Evolutionary conservation across 2,797 vertebrate species (phyloP).

Genomic region (Babyrousa celebensis): DNA sequence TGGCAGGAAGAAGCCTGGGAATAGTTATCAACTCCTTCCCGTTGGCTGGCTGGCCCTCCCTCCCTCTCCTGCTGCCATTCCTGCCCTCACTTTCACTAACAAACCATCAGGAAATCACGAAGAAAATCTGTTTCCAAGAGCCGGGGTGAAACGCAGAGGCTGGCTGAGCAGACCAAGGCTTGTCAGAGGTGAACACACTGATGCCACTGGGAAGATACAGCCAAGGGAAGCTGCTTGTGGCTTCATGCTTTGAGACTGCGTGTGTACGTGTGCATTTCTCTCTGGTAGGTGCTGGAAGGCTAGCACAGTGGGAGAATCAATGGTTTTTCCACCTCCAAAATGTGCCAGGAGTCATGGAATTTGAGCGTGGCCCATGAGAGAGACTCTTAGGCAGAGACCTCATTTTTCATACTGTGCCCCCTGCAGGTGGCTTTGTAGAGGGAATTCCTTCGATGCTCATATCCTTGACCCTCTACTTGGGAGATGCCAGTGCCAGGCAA

Average conservation of each 20-base stretch:
- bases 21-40: background rate
- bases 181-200: background rate
- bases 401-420: background rate
- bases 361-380: background rate
- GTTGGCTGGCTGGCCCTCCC: background rate
- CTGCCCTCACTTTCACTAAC: background rate
- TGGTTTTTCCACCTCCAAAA: background rate
- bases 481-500: background rate
- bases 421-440: background rate
- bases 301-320: background rate
- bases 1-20: background rate
- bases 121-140: background rate
- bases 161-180: background rate
- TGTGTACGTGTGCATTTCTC: background rate
- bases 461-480: background rate
- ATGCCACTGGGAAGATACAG: background rate
- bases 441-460: background rate
- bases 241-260: background rate
- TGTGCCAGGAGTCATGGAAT: background rate
- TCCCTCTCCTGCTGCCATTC: background rate
- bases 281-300: background rate
- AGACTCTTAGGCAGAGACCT: background rate
- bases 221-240: background rate
- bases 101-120: background rate
- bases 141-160: background rate